These are phyloP conservation scores for Dendrocopos noguchii DNA, from an alignment of 2,113 vertebrate species.

Conservation along the genomic window DNA sequence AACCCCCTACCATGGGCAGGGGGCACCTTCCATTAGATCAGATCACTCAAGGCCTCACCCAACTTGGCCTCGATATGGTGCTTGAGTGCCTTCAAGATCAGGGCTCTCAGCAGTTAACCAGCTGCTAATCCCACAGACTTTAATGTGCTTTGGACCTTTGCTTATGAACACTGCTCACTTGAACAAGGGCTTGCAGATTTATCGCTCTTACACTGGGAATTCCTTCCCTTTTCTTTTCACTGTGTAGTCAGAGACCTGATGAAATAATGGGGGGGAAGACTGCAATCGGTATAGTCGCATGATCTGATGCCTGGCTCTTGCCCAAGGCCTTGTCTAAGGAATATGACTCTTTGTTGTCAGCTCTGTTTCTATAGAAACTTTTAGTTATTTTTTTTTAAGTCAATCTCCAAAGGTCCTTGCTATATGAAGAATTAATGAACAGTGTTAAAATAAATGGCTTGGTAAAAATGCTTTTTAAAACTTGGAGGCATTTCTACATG, in stretches of 20 bases:
- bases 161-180: background rate
- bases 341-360: background rate
- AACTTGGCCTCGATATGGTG: background rate
- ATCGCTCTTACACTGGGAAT: background rate
- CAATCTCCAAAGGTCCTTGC: background rate
- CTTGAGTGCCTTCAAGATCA: background rate
- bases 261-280: background rate
- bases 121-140: background rate
- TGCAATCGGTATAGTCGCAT: background rate
- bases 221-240: background rate
- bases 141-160: background rate
- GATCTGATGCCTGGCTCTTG: constrained; percentile 17
- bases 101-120: background rate
- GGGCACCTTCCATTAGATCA: too few relatives aligned
- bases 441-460: background rate
- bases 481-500: too few relatives aligned
- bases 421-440: background rate
- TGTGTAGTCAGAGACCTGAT: constrained; percentile 14
- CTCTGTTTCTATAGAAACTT: constrained; percentile 36
- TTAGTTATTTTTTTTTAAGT: background rate
- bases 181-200: background rate
- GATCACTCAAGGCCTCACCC: too few relatives aligned
- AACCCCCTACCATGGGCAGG: too few relatives aligned
- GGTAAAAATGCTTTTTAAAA: too few relatives aligned
- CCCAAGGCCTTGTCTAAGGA: background rate